Conservation (phyloP, 2,113 vertebrate genomes). For the Anthoscopus minutus region DNA sequence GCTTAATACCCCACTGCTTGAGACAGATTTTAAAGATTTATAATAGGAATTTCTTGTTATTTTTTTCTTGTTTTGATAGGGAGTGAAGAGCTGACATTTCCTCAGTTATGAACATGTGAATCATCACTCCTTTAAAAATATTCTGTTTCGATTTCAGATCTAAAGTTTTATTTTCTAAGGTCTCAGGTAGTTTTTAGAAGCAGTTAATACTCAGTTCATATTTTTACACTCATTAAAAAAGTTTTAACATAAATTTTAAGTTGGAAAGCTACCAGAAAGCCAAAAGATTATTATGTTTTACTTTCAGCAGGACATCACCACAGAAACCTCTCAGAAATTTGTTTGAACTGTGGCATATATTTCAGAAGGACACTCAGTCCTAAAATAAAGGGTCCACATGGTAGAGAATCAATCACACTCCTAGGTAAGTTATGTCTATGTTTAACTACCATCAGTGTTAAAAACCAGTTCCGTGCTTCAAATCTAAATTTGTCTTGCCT, state of each 20-base stretch:
- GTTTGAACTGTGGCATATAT: not conserved
- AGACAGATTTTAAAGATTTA: not conserved
- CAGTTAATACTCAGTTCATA: not conserved
- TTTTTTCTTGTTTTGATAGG: not conserved
- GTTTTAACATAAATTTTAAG: not conserved
- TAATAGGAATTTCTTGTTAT: not conserved
- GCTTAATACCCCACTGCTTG: not conserved
- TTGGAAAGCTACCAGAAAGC: not conserved
- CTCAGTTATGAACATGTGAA: not conserved
- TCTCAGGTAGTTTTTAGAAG: not conserved
- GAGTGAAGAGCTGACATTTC: not conserved
- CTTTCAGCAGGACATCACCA: not conserved
- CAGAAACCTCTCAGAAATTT: not conserved
- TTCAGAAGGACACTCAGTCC: not conserved
- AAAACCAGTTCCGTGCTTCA: not conserved
- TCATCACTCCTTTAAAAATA: not conserved
- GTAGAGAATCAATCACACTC: not conserved
- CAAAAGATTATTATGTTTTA: not conserved
- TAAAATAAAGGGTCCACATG: not conserved
- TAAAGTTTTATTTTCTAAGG: not conserved
- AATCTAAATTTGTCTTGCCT: slow-evolving; percentile 9
- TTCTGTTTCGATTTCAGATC: not conserved
- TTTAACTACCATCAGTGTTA: slow-evolving; percentile 3
- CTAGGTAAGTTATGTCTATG: not conserved
- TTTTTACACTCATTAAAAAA: not conserved